Evolutionary conservation across 2,888 invertebrate genomes (phyloP), one percentile per base, ranked within the genome.

Genomic region (Lasioglossum vierecki): DNA sequence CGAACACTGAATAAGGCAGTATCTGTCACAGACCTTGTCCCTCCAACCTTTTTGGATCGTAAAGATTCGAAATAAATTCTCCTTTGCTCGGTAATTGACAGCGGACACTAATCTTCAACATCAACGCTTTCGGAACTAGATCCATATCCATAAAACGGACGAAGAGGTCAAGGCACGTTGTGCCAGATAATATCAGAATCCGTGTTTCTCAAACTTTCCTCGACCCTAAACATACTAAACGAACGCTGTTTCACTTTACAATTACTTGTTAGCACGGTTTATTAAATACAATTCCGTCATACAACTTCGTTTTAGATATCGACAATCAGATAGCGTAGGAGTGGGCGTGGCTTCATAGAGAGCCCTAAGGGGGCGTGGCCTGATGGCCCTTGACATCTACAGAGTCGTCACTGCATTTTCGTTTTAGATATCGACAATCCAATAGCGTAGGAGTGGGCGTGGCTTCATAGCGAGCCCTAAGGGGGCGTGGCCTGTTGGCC

Each of bases 71-170:
- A 66, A 22, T 66, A 66, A 66, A 35, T 35, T 66, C 35, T 66
- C 18, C 2, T 35, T 30, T 9, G 3, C 22, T 2, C 4, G 3
- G 18, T 66, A 66, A 66, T 66, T 63, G 63, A 63, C 63, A 63
- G 63, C 63, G 30, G 30, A 26, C n/a, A 26, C 63, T 63, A 63
- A 63, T 63, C 63, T 63, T 26, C n/a, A 30, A 63, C 63, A 63
- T 63, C 63, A 63, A 30, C 30, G 63, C 63, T 30, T 63, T 30
- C 26, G 30, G 63, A 63, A 63, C 63, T 30, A 63, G 63, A 63
- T 63, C 63, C 30, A 63, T 63, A 63, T 63, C 63, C 63, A 63
- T 63, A 63, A 63, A 63, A 63, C 63, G 30, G 15, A 4, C 63
- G 63, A 11, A 15, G 15, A n/a, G 26, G 15, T 53, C 53, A 53